These are phyloP conservation scores for Pelagia noctiluca DNA, from an alignment of 30 jellyfish, hydroid and myxozoan genomes.

Conservation along the genomic window DNA sequence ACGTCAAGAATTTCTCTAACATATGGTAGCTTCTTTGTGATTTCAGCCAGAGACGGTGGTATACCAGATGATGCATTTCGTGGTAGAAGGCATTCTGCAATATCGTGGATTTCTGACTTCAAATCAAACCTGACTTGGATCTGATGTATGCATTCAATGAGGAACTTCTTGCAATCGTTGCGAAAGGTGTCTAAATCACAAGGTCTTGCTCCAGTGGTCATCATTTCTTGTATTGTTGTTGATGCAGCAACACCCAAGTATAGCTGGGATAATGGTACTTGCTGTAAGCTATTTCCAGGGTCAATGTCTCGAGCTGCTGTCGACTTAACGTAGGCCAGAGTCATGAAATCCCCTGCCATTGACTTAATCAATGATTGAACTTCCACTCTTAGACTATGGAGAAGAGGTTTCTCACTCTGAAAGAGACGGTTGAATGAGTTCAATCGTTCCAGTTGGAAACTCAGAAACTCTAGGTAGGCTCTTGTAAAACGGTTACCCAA, in stretches of 20 bases:
- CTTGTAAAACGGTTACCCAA: conserved; percentile 37
- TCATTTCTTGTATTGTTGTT: conserved; percentile 23
- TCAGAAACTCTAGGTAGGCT: conserved; percentile 60
- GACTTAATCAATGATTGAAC: conserved; percentile 33
- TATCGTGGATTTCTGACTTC: conserved; percentile 18
- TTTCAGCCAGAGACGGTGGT: conserved; percentile 43
- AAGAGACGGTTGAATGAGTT: conserved; percentile 56
- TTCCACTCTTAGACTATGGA: conserved; percentile 37
- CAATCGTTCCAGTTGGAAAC: conserved; percentile 54
- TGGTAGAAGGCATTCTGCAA: conserved; percentile 24
- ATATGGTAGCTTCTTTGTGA: conserved; percentile 20
- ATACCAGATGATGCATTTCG: conserved; percentile 21
- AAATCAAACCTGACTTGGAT: conserved; percentile 43
- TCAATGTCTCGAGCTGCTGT: conserved; percentile 23
- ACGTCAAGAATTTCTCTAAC: background rate
- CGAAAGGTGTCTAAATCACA: background rate
- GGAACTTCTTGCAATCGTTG: conserved; percentile 23
- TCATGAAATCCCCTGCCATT: conserved; percentile 56
- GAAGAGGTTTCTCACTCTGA: conserved; percentile 59
- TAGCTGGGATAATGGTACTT: conserved; percentile 32
- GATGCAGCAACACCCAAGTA: conserved; percentile 57
- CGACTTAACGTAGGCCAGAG: background rate
- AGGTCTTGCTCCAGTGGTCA: conserved; percentile 8
- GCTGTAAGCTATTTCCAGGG: conserved; percentile 2
- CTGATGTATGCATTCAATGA: conserved; percentile 25